A percentile compares a stretch with the other conserved stretches of the same genome.
Conservation (phyloP, 37 sponge, comb jelly and placozoan species). For the Crambe crambe region DNA sequence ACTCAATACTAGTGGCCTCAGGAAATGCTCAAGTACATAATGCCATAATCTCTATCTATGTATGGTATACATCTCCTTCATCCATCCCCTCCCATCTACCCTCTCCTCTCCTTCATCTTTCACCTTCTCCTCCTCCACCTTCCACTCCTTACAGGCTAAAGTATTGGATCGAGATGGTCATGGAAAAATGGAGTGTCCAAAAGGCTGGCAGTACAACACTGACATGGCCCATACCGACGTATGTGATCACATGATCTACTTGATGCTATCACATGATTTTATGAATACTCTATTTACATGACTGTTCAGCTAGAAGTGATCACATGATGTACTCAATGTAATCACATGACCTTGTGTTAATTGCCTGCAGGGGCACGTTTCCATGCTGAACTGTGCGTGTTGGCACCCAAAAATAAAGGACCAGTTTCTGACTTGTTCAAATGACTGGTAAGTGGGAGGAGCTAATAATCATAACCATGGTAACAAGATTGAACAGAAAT, state of each 20-base stretch:
- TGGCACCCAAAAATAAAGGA: slow-evolving; percentile 90
- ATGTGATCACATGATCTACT: neutral
- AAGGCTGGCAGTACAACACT: slow-evolving; percentile 90
- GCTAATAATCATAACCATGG: neutral
- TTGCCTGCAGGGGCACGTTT: slow-evolving; percentile 72
- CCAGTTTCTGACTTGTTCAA: slow-evolving; percentile 82
- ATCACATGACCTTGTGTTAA: too few species aligned
- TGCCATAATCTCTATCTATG: neutral
- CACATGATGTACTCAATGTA: too few species aligned
- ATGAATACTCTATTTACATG: neutral
- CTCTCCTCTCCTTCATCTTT: too few species aligned
- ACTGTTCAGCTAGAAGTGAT: too few species aligned
- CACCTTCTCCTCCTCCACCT: too few species aligned
- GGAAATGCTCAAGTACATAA: slow-evolving; percentile 80
- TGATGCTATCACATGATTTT: too few species aligned
- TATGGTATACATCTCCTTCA: neutral
- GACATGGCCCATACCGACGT: slow-evolving; percentile 94
- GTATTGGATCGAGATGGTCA: slow-evolving; percentile 92
- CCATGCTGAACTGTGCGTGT: slow-evolving; percentile 79
- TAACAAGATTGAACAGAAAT: neutral
- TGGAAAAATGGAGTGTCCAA: slow-evolving; percentile 73
- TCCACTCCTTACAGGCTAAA: slow-evolving; percentile 60
- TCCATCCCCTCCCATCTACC: too few species aligned
- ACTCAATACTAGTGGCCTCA: slow-evolving; percentile 73
- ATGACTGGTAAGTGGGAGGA: slow-evolving; percentile 71